These are phyloP conservation scores for Parazoanthus atlanticus DNA, from an alignment of 92 coral and sea anemone genomes.

Conservation along the genomic window DNA sequence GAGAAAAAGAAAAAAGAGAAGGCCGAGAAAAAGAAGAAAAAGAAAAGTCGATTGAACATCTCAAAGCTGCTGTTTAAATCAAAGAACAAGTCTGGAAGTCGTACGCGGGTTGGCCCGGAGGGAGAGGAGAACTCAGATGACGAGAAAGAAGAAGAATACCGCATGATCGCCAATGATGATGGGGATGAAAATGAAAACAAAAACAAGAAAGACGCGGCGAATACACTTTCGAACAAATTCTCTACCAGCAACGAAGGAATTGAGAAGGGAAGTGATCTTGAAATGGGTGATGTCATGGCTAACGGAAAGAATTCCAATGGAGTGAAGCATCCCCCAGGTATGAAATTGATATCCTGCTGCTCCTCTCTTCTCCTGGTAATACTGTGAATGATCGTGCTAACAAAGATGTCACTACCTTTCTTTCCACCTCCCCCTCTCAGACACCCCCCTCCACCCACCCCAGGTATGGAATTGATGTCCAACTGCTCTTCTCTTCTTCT, in stretches of 20 bases:
- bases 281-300: conserved; percentile 37
- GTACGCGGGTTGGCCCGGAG: conserved; percentile 89
- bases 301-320: conserved; percentile 39
- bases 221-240: conserved; percentile 63
- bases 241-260: conserved; percentile 47
- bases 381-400: no score
- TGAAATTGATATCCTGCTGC: neutral
- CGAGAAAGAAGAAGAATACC: conserved; percentile 62
- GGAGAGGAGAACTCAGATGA: conserved; percentile 64
- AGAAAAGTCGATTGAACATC: conserved; percentile 54
- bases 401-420: no score
- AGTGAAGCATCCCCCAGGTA: conserved; percentile 42
- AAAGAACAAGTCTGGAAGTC: conserved; percentile 74
- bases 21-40: conserved; percentile 65
- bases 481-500: no score
- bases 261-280: conserved; percentile 51
- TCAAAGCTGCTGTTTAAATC: conserved; percentile 58
- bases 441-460: no score
- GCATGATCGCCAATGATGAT: conserved; percentile 71
- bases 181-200: conserved; percentile 69
- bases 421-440: no score
- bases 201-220: conserved; percentile 69
- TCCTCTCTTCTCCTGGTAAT: no score
- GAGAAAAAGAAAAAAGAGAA: conserved; percentile 80
- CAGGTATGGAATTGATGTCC: no score